These are phyloP conservation scores for Eidolon helvum DNA, from an alignment of 2,113 vertebrate species.

Conservation along the genomic window DNA sequence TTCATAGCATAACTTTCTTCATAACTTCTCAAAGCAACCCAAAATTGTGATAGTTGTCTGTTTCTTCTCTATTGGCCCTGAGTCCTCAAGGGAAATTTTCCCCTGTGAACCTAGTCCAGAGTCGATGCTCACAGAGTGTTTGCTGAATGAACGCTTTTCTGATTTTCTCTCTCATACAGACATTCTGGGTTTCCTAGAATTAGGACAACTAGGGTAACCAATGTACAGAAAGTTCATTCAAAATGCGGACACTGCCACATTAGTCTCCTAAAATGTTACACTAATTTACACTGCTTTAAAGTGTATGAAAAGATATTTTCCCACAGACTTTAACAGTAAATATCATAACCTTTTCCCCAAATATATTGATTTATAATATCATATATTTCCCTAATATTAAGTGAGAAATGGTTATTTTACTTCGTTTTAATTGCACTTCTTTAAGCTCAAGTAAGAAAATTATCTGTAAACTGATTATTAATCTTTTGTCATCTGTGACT, in stretches of 20 bases:
- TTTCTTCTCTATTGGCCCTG: not conserved
- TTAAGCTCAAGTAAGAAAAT: not conserved
- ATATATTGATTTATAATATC: not conserved
- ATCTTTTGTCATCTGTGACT: not conserved
- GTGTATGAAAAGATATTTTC: not conserved
- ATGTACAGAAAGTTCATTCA: not conserved
- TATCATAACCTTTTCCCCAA: not conserved
- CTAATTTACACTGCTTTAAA: not conserved
- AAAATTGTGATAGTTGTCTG: not conserved
- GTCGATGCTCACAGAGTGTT: not conserved
- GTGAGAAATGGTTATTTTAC: not conserved
- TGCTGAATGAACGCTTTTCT: not conserved
- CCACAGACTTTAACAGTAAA: not conserved
- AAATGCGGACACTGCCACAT: not conserved
- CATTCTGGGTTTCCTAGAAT: not conserved
- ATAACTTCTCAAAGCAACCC: not conserved
- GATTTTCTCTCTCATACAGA: not conserved
- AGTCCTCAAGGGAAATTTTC: not conserved
- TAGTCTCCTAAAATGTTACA: not conserved
- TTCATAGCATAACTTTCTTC: not conserved
- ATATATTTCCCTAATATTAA: not conserved
- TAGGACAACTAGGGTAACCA: not conserved
- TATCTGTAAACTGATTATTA: not conserved
- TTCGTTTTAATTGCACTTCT: not conserved
- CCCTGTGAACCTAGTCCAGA: not conserved